Evolutionary conservation across 2,797 vertebrate species (phyloP).

Genomic region (Sebastiscus tertius): DNA sequence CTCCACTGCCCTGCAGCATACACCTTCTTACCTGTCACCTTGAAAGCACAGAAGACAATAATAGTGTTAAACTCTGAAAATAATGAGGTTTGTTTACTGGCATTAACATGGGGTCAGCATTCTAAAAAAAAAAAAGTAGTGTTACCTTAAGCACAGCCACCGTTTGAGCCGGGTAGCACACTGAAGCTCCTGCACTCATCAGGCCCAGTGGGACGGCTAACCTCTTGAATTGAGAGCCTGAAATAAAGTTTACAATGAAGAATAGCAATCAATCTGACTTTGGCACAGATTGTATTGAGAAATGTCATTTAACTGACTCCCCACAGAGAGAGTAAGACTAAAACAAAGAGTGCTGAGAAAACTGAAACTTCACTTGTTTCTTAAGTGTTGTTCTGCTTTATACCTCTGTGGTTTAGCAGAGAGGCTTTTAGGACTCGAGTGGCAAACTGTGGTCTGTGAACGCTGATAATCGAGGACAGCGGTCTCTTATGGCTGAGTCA

Average conservation of each 20-base stretch:
- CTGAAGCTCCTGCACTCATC: conserved; percentile 81
- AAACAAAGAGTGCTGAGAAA: not conserved
- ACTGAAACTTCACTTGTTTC: not conserved
- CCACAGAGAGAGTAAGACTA: not conserved
- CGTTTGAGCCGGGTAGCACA: conserved; percentile 91
- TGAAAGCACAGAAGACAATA: not conserved
- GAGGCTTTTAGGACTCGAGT: not conserved
- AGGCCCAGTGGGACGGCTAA: conserved; percentile 85
- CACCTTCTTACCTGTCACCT: conserved; percentile 87
- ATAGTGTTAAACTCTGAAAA: not conserved
- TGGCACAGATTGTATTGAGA: conserved; percentile 2
- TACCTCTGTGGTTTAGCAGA: not conserved
- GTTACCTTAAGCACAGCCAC: conserved; percentile 89
- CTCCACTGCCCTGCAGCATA: conserved; percentile 80
- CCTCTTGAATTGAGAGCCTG: conserved; percentile 89
- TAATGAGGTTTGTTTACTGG: not conserved
- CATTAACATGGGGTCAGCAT: not conserved
- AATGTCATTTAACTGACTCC: not conserved
- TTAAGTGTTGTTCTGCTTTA: not conserved
- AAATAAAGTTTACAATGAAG: conserved; percentile 7
- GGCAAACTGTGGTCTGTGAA: not conserved
- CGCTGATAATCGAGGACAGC: not conserved
- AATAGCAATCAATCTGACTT: not conserved
- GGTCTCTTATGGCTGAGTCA: not conserved
- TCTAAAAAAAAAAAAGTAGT: not conserved